Evolutionary conservation across 2,113 vertebrate genomes (phyloP), one percentile per base, ranked within the genome.

Genomic region (Actenoides lindsayi): DNA sequence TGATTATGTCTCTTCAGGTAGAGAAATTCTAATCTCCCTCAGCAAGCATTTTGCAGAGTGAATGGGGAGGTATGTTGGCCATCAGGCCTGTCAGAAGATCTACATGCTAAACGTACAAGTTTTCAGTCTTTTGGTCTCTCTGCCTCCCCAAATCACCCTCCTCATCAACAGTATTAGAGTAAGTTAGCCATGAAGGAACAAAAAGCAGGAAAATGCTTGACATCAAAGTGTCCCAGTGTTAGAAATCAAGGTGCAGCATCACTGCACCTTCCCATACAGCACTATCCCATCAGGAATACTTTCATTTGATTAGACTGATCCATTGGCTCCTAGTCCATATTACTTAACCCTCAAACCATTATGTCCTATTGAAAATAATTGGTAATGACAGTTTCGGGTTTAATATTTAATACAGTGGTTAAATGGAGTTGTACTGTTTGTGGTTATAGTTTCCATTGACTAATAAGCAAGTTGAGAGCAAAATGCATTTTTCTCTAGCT

Each of bases 321-420:
- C 92, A 81, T 95, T 95, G 95, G 93, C 96, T 95, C 59, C 93
- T 87, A 83, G 95, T 96, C 90, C 86, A 79, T 94, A 96, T 96
- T 94, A 94, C 94, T 97, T 96, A 97, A 96, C 93, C 95, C 90
- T 80, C 90, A 95, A 97, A 96, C 93, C 90, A 96, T 93, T 97
- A 94, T 91, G 96, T 73, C 71, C 57, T 87, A 97, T 92, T 94
- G 96, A 97, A 97, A 97, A 96, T 94, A 94, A 97, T 96, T 94
- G 97, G 84, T 93, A 95, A 96, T 96, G 97, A 96, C 96, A 97
- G 97, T 95, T 97, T 96, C 4, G 59, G 92, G 90, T 97, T 97
- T 97, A 97, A 97, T 97, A 96, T 97, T 97, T 97, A 97, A 97
- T 97, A 93, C 50, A 90, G 95, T 92, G 93, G 95, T 96, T 97